These are phyloP conservation scores for Campoletis sonorensis DNA, from an alignment of 1,140 invertebrate species.

Conservation along the genomic window DNA sequence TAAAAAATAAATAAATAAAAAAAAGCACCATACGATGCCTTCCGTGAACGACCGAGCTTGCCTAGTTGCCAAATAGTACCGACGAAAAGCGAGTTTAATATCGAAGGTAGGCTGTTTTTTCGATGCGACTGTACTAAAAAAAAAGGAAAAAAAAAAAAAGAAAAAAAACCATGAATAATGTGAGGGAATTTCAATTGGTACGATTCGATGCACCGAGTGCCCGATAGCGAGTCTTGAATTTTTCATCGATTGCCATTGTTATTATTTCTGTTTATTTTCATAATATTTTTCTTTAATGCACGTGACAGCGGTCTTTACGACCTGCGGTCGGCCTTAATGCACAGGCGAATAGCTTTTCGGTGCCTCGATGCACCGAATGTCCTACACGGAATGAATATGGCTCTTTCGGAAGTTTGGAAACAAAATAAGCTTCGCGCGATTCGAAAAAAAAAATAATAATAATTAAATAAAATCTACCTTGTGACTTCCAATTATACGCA, in stretches of 20 bases:
- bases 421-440: slow-evolving; percentile 45
- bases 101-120: slow-evolving; percentile 44
- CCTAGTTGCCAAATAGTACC: slow-evolving; percentile 69
- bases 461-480: slow-evolving; percentile 44
- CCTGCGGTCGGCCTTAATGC: slow-evolving; percentile 34
- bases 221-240: neutral
- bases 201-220: slow-evolving; percentile 24
- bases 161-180: slow-evolving; percentile 4
- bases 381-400: neutral
- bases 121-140: slow-evolving; percentile 37
- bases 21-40: slow-evolving; percentile 76
- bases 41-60: slow-evolving; percentile 77
- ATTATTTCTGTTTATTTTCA: neutral
- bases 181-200: slow-evolving; percentile 13
- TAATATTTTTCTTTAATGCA: slow-evolving; percentile 11
- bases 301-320: slow-evolving; percentile 28
- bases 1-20: slow-evolving; percentile 68
- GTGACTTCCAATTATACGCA: slow-evolving; percentile 56
- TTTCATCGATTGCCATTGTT: slow-evolving; percentile 6
- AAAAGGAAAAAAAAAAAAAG: slow-evolving; percentile 51
- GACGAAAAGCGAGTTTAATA: slow-evolving; percentile 53
- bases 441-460: slow-evolving; percentile 43
- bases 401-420: slow-evolving; percentile 9
- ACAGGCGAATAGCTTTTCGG: slow-evolving; percentile 27
- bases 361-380: slow-evolving; percentile 37